phyloP scores from a whole-genome alignment of 2,888 invertebrate species.

The Caenorhabditis zanzibari region DNA sequence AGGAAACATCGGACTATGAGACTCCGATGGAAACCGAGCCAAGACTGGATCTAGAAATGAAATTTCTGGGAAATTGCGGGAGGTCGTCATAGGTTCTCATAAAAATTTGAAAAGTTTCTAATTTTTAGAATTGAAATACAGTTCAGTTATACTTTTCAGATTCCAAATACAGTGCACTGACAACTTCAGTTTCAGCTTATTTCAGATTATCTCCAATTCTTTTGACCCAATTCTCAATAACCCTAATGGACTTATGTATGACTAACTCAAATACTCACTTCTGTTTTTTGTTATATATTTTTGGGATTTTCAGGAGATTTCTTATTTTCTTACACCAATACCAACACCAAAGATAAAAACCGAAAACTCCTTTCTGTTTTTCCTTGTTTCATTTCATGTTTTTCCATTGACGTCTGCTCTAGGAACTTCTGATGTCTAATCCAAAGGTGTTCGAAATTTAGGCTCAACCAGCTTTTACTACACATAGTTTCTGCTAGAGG shows the following conservation, averaged over 20 bases:
- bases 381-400: slow-evolving; percentile 22
- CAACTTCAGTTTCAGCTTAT: too few species aligned
- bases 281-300: background rate
- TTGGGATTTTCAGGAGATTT: background rate
- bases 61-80: too few species aligned
- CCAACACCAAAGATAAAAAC: slow-evolving; percentile 31
- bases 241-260: background rate
- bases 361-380: slow-evolving; percentile 7
- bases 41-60: too few species aligned
- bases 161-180: too few species aligned
- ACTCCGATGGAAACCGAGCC: too few species aligned
- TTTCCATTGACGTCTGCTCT: slow-evolving; percentile 10
- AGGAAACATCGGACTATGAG: too few species aligned
- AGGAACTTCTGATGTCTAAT: slow-evolving; percentile 1
- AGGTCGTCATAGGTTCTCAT: too few species aligned
- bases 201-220: too few species aligned
- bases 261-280: background rate
- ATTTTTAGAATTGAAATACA: too few species aligned
- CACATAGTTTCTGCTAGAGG: background rate
- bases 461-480: background rate
- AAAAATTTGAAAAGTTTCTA: too few species aligned
- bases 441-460: background rate
- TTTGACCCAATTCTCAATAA: too few species aligned
- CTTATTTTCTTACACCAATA: background rate
- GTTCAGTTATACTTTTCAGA: too few species aligned